Evolutionary conservation across 2,113 vertebrate species (phyloP).

Genomic region (Osmerus eperlanus): DNA sequence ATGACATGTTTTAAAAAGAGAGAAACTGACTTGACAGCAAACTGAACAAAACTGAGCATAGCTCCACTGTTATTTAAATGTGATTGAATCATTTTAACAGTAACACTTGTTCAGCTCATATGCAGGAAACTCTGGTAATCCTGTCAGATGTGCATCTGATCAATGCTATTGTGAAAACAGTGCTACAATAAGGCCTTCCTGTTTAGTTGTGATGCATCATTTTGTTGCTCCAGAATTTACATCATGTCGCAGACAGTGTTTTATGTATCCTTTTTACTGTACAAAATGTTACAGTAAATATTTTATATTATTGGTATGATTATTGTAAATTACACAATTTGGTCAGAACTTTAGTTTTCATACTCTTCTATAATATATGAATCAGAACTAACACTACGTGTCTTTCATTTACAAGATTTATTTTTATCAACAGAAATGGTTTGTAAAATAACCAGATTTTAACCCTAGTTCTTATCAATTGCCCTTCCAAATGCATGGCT

Average conservation of each 20-base stretch:
- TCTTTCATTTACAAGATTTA: neutral
- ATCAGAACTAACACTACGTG: neutral
- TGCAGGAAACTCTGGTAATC: conserved; percentile 1
- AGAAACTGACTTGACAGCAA: neutral
- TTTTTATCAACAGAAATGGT: neutral
- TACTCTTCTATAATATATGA: neutral
- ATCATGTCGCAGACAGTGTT: conserved; percentile 2
- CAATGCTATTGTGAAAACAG: conserved; percentile 11
- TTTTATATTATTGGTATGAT: neutral
- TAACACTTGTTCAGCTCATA: too few species aligned
- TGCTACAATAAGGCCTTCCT: conserved; percentile 17
- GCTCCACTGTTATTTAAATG: conserved; percentile 17
- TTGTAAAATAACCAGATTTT: neutral
- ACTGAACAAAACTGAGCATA: conserved; percentile 25
- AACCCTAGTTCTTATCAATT: neutral
- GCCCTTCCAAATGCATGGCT: too few species aligned
- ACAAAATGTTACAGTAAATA: neutral
- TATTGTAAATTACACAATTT: conserved; percentile 26
- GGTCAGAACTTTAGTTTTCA: neutral
- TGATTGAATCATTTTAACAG: too few species aligned
- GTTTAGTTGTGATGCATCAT: conserved; percentile 10
- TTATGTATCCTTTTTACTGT: conserved; percentile 32
- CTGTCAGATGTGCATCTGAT: conserved; percentile 11
- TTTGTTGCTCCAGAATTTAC: conserved; percentile 23
- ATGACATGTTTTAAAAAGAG: conserved; percentile 1